Percentiles rank a stretch among this genome's conserved stretches.
These are phyloP conservation scores for Macropodus opercularis DNA, from an alignment of 2,797 vertebrate genomes.

Conservation along the genomic window DNA sequence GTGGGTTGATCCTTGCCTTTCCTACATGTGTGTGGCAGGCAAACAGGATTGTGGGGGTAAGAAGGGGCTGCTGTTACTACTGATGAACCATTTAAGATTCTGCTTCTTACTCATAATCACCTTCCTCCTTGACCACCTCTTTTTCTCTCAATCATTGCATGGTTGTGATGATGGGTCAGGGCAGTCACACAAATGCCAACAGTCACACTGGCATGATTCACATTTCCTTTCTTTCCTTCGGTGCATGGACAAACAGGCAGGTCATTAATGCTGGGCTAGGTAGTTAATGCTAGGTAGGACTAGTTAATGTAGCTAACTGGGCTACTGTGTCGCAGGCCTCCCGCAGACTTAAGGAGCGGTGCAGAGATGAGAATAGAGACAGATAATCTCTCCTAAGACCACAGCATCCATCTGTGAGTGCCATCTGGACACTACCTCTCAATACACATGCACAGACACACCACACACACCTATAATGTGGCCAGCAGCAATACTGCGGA, in stretches of 20 bases:
- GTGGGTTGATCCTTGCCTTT: slow-evolving; percentile 35
- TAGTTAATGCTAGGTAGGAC: slow-evolving; percentile 44
- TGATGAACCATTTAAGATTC: slow-evolving; percentile 66
- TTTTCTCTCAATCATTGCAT: background rate
- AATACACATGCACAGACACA: slow-evolving; percentile 29
- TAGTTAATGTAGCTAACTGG: slow-evolving; percentile 67
- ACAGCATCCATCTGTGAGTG: slow-evolving; percentile 85
- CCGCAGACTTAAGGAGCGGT: slow-evolving; percentile 72
- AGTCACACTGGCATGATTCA: slow-evolving; percentile 16
- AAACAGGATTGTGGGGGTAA: slow-evolving; percentile 24
- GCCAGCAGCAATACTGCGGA: slow-evolving; percentile 27
- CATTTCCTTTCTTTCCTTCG: slow-evolving; percentile 7
- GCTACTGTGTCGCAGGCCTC: slow-evolving; percentile 73
- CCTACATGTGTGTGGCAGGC: slow-evolving; percentile 24
- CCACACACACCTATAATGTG: slow-evolving; percentile 12
- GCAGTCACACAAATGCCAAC: background rate
- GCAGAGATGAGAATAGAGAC: slow-evolving; percentile 77
- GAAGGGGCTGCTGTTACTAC: slow-evolving; percentile 11
- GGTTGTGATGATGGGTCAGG: background rate
- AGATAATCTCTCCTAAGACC: slow-evolving; percentile 88
- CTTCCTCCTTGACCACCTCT: background rate
- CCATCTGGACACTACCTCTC: slow-evolving; percentile 81
- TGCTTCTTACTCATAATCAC: slow-evolving; percentile 1
- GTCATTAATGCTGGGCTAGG: slow-evolving; percentile 23
- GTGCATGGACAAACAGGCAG: background rate